Evolutionary conservation across 2,113 vertebrate genomes (phyloP).

Genomic region (Oncorhynchus gorbuscha): DNA sequence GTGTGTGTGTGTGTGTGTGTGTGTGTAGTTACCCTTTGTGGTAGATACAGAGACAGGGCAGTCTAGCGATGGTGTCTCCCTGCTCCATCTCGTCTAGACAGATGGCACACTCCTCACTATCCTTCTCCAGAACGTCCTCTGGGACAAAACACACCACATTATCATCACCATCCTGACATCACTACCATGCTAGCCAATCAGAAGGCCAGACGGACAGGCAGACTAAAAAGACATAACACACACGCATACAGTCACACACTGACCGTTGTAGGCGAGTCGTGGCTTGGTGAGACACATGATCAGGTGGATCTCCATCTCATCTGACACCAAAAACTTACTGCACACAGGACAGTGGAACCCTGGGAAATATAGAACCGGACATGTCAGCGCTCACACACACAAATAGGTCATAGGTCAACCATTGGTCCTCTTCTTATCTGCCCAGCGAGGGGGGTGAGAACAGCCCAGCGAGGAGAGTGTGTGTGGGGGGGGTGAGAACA

Average conservation of each 20-base stretch:
- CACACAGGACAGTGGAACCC: constrained; percentile 97
- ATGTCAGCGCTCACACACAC: constrained; percentile 6
- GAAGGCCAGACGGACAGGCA: background rate
- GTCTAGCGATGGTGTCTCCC: constrained; percentile 95
- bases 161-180: background rate
- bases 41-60: constrained; percentile 98
- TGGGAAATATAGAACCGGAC: constrained; percentile 52
- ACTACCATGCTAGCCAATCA: constrained; percentile 16
- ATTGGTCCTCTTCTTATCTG: no score
- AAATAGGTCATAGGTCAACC: constrained; percentile 22
- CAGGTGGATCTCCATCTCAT: constrained; percentile 96
- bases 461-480: no score
- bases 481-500: no score
- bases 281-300: constrained; percentile 97
- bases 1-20: background rate
- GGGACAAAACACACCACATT: constrained; percentile 43
- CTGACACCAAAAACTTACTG: constrained; percentile 91
- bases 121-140: constrained; percentile 97
- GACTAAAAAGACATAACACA: background rate
- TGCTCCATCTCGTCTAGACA: constrained; percentile 94
- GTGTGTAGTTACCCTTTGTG: constrained; percentile 88
- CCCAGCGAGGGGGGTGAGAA: no score
- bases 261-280: constrained; percentile 92
- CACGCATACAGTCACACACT: background rate
- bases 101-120: constrained; percentile 96